Conservation (phyloP, 2,113 vertebrate genomes). For the Raja brachyura region DNA sequence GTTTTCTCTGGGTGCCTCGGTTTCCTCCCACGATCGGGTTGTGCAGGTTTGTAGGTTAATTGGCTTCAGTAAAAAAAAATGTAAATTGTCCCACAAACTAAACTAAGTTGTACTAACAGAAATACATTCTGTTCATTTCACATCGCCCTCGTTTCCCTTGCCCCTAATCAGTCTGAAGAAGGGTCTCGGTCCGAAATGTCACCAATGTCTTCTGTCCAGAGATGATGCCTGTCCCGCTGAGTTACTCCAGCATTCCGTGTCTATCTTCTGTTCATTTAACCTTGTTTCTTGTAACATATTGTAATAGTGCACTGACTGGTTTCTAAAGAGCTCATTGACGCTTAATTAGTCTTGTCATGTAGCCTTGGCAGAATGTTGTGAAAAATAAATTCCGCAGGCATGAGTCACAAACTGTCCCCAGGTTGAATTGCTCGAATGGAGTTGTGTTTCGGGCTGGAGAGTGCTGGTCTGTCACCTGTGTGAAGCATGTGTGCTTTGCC, state of each 20-base stretch:
- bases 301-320: background rate
- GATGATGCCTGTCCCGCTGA: no score
- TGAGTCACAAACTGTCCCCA: background rate
- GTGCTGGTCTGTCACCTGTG: background rate
- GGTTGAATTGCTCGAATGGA: background rate
- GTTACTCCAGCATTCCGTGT: no score
- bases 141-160: no score
- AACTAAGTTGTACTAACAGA: background rate
- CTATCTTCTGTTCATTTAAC: background rate
- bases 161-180: no score
- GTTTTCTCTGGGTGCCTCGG: no score
- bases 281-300: background rate
- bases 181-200: no score
- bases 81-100: no score
- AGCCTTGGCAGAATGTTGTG: background rate
- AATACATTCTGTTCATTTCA: background rate
- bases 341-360: background rate
- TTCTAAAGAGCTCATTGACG: background rate
- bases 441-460: background rate
- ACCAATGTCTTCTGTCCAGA: no score
- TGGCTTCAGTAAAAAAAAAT: no score
- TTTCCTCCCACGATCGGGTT: no score
- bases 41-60: no score
- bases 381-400: background rate
- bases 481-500: background rate